Evolutionary conservation across 2,113 vertebrate species (phyloP), one percentile per base, ranked within the genome.

Genomic region (Takifugu bimaculatus): DNA sequence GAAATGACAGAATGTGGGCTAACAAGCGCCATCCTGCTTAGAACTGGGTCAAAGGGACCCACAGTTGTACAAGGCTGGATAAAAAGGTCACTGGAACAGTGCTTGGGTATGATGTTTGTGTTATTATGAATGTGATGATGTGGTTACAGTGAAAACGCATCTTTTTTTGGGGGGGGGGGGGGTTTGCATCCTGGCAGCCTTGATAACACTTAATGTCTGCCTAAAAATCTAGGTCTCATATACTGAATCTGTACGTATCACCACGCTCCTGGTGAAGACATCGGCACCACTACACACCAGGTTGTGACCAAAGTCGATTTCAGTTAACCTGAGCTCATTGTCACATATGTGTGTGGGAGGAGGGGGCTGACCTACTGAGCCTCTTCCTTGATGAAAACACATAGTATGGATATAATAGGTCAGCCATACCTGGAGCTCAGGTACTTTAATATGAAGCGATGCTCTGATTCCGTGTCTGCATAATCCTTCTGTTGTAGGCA

Each of bases 201-300:
- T 32, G 7, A 32, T 32, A 32, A 32, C 29, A 32, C 29, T 32
- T 32, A 32, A 1, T 32, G 29, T 6, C 29, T 32, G 29, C 4
- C 5, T 32, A 32, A 44, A 44, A 26, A 81, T 77, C 48, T 85
- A 56, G 80, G 80, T 79, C 78, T 79, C 3, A 27, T 13, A n/a
- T 26, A 45, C 28, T 1, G 51, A n/a, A 4, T 43, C 4, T 54
- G n/a, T 50, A 47, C 6, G 2, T 53, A 57, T 64, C 4, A 52
- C 9, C 13, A 4, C 2, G 27, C 1, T 5, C 27, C 14, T 42
- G 32, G 29, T 54, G 48, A 28, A 3, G 4, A 45, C 5, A 20
- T 20, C 7, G n/a, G 4, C 13, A 29, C 43, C 12, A 42, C 39
- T 62, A 26, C 49, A 0, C 39, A 14, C 26, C 20, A 61, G n/a